These are phyloP conservation scores for Microplitis deprimator DNA, from an alignment of 2,888 invertebrate genomes.

Conservation along the genomic window DNA sequence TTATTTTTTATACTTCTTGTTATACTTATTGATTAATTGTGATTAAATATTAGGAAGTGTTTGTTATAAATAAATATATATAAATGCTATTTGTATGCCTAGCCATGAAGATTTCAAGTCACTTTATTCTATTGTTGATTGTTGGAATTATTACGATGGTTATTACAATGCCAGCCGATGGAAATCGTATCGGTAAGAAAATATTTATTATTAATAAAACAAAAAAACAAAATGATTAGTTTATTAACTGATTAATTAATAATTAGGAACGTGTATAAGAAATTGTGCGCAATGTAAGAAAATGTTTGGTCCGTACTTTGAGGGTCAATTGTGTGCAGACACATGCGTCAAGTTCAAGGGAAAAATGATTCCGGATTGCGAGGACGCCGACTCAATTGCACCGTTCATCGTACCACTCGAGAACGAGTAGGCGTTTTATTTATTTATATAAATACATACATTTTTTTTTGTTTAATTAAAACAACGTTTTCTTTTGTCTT, in stretches of 20 bases:
- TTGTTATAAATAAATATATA: not conserved
- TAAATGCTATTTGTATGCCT: not conserved
- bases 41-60: no score
- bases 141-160: slow-evolving; percentile 48
- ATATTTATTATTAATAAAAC: not conserved
- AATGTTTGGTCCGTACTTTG: slow-evolving; percentile 89
- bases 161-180: slow-evolving; percentile 45
- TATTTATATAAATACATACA: slow-evolving; percentile 28
- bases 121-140: slow-evolving; percentile 52
- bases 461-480: slow-evolving; percentile 10
- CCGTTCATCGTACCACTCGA: slow-evolving; percentile 74
- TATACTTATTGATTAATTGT: no score
- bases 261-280: slow-evolving; percentile 80
- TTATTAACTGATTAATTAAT: slow-evolving; percentile 16
- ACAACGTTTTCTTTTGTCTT: not conserved
- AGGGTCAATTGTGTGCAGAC: slow-evolving; percentile 88
- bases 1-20: no score
- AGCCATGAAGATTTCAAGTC: slow-evolving; percentile 50
- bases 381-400: slow-evolving; percentile 84
- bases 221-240: slow-evolving; percentile 9
- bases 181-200: slow-evolving; percentile 53
- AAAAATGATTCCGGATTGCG: slow-evolving; percentile 88
- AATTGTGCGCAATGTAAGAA: slow-evolving; percentile 93
- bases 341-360: slow-evolving; percentile 88
- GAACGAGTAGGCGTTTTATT: slow-evolving; percentile 1